A percentile compares a stretch with the other conserved stretches of the same genome.
These are phyloP conservation scores for Trichogramma dendrolimi DNA, from an alignment of 2,888 invertebrate species.

Conservation along the genomic window DNA sequence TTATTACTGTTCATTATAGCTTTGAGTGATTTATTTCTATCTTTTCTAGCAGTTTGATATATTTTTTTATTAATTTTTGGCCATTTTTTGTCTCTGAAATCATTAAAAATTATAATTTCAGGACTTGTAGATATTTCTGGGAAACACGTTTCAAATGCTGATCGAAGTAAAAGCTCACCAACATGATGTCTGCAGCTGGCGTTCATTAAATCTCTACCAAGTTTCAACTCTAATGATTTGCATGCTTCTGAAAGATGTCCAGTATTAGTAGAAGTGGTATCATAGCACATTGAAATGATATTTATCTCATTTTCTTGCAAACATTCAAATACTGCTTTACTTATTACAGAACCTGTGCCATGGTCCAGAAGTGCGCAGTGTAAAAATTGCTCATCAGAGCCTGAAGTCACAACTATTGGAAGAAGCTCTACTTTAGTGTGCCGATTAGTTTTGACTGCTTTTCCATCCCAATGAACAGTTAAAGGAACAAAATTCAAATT, in stretches of 20 bases:
- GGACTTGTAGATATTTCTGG: slow-evolving; percentile 15
- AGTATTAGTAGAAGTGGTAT: neutral
- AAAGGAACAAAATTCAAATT: too few relatives aligned
- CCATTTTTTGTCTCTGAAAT: slow-evolving; percentile 22
- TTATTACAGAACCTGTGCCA: too few relatives aligned
- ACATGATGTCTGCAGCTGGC: slow-evolving; percentile 36
- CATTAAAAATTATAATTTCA: slow-evolving; percentile 25
- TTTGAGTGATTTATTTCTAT: neutral
- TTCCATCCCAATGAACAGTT: slow-evolving; percentile 16
- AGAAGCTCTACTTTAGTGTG: slow-evolving; percentile 9
- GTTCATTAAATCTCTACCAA: slow-evolving; percentile 33
- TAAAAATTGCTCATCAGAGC: slow-evolving; percentile 9
- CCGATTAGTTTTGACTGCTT: slow-evolving; percentile 5
- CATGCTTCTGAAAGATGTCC: slow-evolving; percentile 22
- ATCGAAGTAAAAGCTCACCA: slow-evolving; percentile 29
- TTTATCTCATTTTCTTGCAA: too few relatives aligned
- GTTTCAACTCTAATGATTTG: slow-evolving; percentile 30
- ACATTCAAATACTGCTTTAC: too few relatives aligned
- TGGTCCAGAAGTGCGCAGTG: neutral
- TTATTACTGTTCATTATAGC: neutral
- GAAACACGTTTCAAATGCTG: slow-evolving; percentile 21
- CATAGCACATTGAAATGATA: neutral
- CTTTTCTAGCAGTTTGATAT: slow-evolving; percentile 14
- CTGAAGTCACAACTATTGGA: slow-evolving; percentile 7
- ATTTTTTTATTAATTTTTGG: slow-evolving; percentile 11